Percentiles rank a stretch among this genome's conserved stretches.
Evolutionary conservation across 2,797 vertebrate species (phyloP).

Genomic region (Sebastes jordani): DNA sequence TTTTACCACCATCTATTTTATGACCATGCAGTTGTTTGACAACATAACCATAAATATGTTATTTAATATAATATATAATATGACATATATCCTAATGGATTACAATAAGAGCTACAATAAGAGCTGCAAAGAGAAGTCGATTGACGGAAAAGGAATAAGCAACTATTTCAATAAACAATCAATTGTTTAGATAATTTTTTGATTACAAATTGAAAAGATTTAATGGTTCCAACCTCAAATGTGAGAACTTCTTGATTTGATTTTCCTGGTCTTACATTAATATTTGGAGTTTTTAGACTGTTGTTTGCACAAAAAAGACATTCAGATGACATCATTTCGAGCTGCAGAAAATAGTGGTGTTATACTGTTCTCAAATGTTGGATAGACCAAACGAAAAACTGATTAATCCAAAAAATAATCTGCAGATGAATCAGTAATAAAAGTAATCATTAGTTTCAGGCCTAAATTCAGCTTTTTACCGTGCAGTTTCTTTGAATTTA

Average conservation of each 20-base stretch:
- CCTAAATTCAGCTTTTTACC: not conserved
- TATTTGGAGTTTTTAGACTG: not conserved
- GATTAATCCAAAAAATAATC: not conserved
- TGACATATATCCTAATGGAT: not conserved
- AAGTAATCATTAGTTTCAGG: not conserved
- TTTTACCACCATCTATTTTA: constrained; percentile 8
- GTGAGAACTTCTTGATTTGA: not conserved
- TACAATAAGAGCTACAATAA: not conserved
- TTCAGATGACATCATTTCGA: rapidly evolving
- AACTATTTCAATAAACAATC: not conserved
- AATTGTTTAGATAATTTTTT: not conserved
- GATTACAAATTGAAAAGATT: not conserved
- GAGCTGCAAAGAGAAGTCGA: not conserved
- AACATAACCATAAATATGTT: not conserved
- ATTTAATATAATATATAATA: too few species aligned
- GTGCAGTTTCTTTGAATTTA: not conserved
- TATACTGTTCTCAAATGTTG: too few species aligned
- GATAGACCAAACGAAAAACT: too few species aligned
- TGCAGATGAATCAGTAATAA: not conserved
- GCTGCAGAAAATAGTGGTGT: not conserved
- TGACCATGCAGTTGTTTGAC: constrained; percentile 1
- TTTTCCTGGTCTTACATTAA: not conserved
- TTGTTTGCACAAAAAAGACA: not conserved
- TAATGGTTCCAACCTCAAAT: not conserved
- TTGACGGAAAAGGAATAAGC: not conserved